Base-by-base conservation (phyloP, 2,888 invertebrate species). In the Acronicta aceris region DNA sequence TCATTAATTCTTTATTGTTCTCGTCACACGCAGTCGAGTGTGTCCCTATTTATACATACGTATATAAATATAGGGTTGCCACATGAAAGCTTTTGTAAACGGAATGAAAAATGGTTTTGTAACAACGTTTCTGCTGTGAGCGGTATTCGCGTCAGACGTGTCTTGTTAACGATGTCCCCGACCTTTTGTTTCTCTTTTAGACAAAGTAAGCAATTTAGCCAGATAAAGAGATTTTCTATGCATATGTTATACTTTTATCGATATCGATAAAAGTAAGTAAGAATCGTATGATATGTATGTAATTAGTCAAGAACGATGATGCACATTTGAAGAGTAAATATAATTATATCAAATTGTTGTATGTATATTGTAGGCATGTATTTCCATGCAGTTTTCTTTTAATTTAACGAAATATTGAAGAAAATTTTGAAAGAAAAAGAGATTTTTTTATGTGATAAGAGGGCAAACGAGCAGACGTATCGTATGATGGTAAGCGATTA, bases 1-100 rank as follows among this genome's bases (percentile, higher is more conserved):
- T 55, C 71, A 78, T 77, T 67, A 73, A 71, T 74, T 59, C 65
- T 53, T 72, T 74, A 79, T 76, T 78, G 66, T 74, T 58, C 66
- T 50, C 60, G 27, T 51, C 46, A 50, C 47, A 59, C 33, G 51
- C 36, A 41, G 51, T 55, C 53, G 55, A 59, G 53, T 59, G 53
- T 48, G 13, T 15, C 16, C 12, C 15, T 25, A 42, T 42, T 21
- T 41, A 33, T 16, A 30, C 27, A 21, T 47, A 57, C 2, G 6
- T 47, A 30, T 15, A 15, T 42, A 47, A n/a, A 59, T 43, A 16
- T 36, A 61, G 40, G 25, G 38, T 17, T 40, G 13, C 15, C n/a
- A 33, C 40, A 16, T 38, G 9, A 42, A 49, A 48, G 17, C 43
- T 38, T 52, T 69, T 66, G 45, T 62, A 62, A 12, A 21, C 40